phyloP scores from a whole-genome alignment of 2,888 invertebrate genomes.

The Melinopterus prodromus region DNA sequence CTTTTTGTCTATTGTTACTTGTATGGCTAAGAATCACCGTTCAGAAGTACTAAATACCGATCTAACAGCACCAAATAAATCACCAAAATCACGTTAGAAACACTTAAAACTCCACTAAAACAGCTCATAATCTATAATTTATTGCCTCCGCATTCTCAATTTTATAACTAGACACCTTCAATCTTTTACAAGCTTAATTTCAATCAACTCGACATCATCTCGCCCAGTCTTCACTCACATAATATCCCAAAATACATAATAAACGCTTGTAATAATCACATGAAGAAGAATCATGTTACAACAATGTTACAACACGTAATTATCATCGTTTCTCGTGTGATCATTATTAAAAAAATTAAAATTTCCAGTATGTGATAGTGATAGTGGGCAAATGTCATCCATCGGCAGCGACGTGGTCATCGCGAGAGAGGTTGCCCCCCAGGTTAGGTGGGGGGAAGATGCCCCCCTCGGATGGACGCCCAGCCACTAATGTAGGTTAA shows the following conservation, averaged over 20 bases:
- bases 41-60: background rate
- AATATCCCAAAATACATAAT: background rate
- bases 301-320: conserved; percentile 39
- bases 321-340: conserved; percentile 36
- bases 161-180: background rate
- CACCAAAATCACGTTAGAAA: background rate
- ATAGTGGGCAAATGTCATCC: conserved; percentile 51
- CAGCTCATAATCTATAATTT: background rate
- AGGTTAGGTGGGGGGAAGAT: conserved; percentile 39
- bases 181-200: background rate
- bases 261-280: background rate
- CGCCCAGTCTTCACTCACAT: background rate
- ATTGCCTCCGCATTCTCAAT: background rate
- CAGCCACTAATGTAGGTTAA: conserved; percentile 52
- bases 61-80: background rate
- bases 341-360: conserved; percentile 43
- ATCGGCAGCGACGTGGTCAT: conserved; percentile 36
- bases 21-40: background rate
- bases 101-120: background rate
- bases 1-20: too few species aligned
- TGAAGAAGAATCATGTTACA: conserved; percentile 9
- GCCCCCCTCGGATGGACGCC: conserved; percentile 38
- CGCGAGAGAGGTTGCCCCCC: conserved; percentile 28
- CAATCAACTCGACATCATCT: background rate
- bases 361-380: conserved; percentile 47